Conservation (phyloP, 2,113 vertebrate genomes). For the Myiagra hebetior region DNA sequence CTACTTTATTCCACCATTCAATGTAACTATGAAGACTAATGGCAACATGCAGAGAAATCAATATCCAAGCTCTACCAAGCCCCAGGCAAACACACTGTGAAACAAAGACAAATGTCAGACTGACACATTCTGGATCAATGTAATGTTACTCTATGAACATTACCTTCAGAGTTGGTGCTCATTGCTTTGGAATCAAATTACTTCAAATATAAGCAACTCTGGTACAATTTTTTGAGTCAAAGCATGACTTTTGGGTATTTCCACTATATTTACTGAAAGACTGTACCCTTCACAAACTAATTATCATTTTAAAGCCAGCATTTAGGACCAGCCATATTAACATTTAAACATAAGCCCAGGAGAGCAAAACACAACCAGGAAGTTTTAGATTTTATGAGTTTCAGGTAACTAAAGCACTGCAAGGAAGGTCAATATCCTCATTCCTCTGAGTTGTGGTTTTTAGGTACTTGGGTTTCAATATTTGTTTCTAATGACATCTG, state of each 20-base stretch:
- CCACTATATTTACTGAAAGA: background rate
- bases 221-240: background rate
- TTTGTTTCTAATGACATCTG: background rate
- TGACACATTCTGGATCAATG: background rate
- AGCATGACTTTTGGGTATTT: background rate
- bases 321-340: background rate
- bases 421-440: background rate
- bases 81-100: background rate
- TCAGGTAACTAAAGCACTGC: background rate
- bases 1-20: background rate
- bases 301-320: background rate
- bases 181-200: background rate
- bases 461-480: background rate
- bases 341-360: background rate
- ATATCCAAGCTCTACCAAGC: background rate
- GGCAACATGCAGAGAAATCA: background rate
- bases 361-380: background rate
- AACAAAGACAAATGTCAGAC: background rate
- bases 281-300: background rate
- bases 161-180: background rate
- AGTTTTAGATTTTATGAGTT: background rate
- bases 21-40: background rate
- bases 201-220: background rate
- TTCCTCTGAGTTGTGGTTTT: background rate
- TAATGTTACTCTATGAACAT: background rate